A percentile compares a stretch with the other conserved stretches of the same genome.
Evolutionary conservation across 2,888 invertebrate genomes (phyloP).

Genomic region (Drosophila nigricruria): DNA sequence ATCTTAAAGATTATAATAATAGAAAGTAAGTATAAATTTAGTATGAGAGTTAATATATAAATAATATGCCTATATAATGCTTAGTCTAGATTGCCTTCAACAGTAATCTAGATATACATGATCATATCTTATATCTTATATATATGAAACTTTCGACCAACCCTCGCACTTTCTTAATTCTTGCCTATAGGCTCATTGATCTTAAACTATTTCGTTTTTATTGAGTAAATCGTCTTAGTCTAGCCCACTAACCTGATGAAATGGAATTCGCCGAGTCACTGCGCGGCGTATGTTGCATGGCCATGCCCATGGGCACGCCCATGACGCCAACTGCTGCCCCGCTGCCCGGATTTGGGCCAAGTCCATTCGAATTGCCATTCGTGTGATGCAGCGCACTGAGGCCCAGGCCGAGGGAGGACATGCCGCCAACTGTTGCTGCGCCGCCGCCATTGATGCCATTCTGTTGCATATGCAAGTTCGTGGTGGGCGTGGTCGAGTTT

Average conservation of each 20-base stretch:
- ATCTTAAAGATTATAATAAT: too few relatives aligned
- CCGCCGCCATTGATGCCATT: constrained; percentile 32
- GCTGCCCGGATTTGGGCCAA: constrained; percentile 19
- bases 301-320: constrained; percentile 59
- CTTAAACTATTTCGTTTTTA: not conserved
- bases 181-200: not conserved
- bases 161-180: not conserved
- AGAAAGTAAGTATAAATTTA: too few relatives aligned
- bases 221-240: not conserved
- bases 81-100: too few relatives aligned
- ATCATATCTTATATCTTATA: not conserved
- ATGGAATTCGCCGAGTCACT: constrained; percentile 85
- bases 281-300: constrained; percentile 84
- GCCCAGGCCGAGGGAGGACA: constrained; percentile 38
- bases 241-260: constrained; percentile 84
- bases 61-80: too few relatives aligned
- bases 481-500: constrained; percentile 60
- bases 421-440: constrained; percentile 1
- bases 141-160: constrained; percentile 4
- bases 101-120: not conserved
- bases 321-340: constrained; percentile 26
- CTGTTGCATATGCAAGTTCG: constrained; percentile 64
- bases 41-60: too few relatives aligned
- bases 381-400: constrained; percentile 60
- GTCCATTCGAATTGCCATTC: constrained; percentile 67